Base-by-base conservation (phyloP, 1,140 invertebrate species). In the Listronotus bonariensis region DNA sequence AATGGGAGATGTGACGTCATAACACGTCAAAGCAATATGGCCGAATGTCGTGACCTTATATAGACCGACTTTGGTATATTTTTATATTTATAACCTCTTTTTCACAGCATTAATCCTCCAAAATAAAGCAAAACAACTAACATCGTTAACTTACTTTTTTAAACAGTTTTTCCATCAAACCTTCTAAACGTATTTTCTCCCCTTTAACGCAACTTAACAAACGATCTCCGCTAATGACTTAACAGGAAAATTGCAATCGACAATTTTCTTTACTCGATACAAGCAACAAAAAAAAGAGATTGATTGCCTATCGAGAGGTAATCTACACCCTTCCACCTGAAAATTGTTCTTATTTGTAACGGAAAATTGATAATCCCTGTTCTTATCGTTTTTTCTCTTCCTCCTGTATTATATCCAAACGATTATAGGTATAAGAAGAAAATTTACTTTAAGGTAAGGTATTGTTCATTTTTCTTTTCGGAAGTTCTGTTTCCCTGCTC, bases 391-490 rank as follows among this genome's bases (percentile, higher is more conserved):
- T 58, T 46, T 58, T 26, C 38, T 58, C 26, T 9, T 9, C 43
- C 36, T n/a, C 31, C 4, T n/a, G 14, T 56, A 40, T 38, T 43
- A 56, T 20, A 56, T 56, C 40, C 6, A 18, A 36, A 17, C 55
- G 55, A 58, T 55, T 55, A 55, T 52, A 52, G 32, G 34, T 55
- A 42, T 58, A 58, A 58, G 55, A 58, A 58, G 55, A 58, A 58
- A 58, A 58, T 58, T 58, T 58, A 46, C 42, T 42, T 10, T 58
- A 58, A n/a, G 43, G 20, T 40, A 45, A 55, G 40, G 42, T 58
- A 58, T 58, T 58, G 55, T 58, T 58, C 55, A 58, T 58, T 58
- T 58, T 58, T 58, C 55, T 58, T 58, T 58, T 46, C 26, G 42
- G 55, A 42, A 31, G 43, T 20, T 58, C 43, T 58, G 34, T 58